Evolutionary conservation across 2,888 invertebrate species (phyloP).

Genomic region (Diloba caeruleocephala): DNA sequence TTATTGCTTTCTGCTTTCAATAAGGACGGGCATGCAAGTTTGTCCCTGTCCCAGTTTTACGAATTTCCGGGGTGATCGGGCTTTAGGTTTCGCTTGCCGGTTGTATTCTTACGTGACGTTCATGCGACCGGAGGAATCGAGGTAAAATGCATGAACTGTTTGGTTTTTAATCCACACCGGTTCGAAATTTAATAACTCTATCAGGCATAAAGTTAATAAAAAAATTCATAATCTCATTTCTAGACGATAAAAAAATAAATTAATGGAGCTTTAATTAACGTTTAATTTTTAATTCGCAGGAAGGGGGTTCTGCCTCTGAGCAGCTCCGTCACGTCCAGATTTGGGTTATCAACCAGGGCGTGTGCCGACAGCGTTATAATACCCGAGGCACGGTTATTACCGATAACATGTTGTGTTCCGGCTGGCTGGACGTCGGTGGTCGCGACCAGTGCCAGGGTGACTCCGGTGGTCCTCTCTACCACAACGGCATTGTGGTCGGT

Average conservation of each 20-base stretch:
- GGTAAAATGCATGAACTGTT: too few relatives aligned
- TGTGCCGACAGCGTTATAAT: constrained; percentile 58
- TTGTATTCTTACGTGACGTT: too few relatives aligned
- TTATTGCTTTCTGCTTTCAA: too few relatives aligned
- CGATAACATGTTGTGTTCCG: constrained; percentile 62
- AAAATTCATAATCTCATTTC: background rate
- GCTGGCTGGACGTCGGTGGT: constrained; percentile 66
- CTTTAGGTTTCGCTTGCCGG: too few relatives aligned
- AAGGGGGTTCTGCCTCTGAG: constrained; percentile 57
- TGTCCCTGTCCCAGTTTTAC: too few relatives aligned
- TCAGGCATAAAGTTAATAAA: too few relatives aligned
- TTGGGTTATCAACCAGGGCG: constrained; percentile 59
- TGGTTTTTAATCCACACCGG: too few relatives aligned
- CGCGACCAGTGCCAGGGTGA: constrained; percentile 78
- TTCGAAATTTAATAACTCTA: too few relatives aligned
- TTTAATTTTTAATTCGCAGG: constrained; percentile 37
- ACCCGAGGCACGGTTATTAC: constrained; percentile 17
- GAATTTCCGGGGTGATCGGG: too few relatives aligned
- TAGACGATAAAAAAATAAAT: background rate
- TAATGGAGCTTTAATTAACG: background rate
- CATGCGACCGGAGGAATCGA: too few relatives aligned
- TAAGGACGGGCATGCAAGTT: too few relatives aligned
- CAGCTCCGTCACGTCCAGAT: constrained; percentile 67
- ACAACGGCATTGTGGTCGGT: constrained; percentile 66
- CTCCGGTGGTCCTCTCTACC: constrained; percentile 71